Base-by-base conservation (phyloP, 2,113 vertebrate genomes). In the Tenebrosternarchus preto region DNA sequence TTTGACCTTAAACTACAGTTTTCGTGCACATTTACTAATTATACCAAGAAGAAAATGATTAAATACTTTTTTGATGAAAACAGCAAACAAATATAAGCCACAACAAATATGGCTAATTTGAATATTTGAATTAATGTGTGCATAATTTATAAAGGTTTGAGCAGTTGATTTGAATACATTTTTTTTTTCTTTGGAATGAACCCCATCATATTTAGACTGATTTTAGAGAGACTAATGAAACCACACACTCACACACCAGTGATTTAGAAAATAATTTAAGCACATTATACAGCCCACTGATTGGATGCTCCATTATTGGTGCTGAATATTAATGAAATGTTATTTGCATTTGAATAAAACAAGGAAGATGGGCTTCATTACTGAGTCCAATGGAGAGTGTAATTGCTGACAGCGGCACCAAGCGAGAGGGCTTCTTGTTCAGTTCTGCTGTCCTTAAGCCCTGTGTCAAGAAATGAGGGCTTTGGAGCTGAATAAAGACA, bases 381-480 rank as follows among this genome's bases (percentile, higher is more conserved):
- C 80, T 79, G 72, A 76, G 82, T 84, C 72, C 80, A 84, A 17
- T 85, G 80, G 76, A 82, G 80, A 85, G 72, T 85, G 76, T 85
- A 82, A 85, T 79, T 79, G 71, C 87, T 98, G 96, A 96, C 20
- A 95, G 95, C 55, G 96, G 95, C 55, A 95, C 96, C 0, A 97
- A 86, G 95, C 95, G 56, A 78, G 73, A 82, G 39, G 22, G 66
- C 72, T 70, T 82, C 77, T 78, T 68, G 68, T 84, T 81, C 79
- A 80, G 75, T 69, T 59, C 33, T 53, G 79, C 72, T 76, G 66
- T 72, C 50, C 57, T 59, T 71, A 56, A 61, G 27, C 55, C 61
- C 2, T 0, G 11, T 80, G 43, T 74, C 31, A 29, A 73, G 71
- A 55, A 73, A 66, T 81, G 60, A 74, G n/a, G n/a, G n/a, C n/a